Conservation (phyloP, 2,113 vertebrate species). For the Antechinus flavipes region DNA sequence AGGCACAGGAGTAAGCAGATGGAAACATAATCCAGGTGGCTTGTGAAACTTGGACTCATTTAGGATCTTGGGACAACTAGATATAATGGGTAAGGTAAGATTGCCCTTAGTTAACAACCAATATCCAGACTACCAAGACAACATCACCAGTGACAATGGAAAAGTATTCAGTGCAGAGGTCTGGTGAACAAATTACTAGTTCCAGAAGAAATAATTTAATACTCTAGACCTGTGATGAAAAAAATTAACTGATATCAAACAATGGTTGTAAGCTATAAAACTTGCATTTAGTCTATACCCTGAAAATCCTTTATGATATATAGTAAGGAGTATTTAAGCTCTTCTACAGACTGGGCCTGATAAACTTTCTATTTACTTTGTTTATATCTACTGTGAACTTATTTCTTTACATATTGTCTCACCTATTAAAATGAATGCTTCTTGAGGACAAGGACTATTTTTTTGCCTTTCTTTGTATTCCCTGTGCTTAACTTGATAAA, state of each 20-base stretch:
- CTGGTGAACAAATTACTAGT: background rate
- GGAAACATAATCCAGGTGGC: background rate
- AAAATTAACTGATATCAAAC: background rate
- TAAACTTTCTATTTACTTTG: background rate
- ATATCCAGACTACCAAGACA: background rate
- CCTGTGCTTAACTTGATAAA: background rate
- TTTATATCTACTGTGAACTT: background rate
- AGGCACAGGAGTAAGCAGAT: background rate
- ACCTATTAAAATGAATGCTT: background rate
- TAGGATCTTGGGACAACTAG: background rate
- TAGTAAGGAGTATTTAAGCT: background rate
- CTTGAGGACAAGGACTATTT: background rate
- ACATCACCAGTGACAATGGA: background rate
- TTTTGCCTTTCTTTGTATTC: background rate
- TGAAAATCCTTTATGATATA: background rate
- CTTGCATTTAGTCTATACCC: background rate
- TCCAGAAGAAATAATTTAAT: background rate
- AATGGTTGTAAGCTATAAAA: background rate
- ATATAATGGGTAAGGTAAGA: background rate
- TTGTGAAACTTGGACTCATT: background rate
- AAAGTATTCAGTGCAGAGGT: background rate
- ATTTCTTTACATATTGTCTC: background rate
- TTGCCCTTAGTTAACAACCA: background rate
- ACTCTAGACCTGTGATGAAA: background rate
- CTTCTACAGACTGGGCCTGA: background rate